These are phyloP conservation scores for Trididemnum clinides DNA, from an alignment of 23 tunicate genomes.

Conservation along the genomic window DNA sequence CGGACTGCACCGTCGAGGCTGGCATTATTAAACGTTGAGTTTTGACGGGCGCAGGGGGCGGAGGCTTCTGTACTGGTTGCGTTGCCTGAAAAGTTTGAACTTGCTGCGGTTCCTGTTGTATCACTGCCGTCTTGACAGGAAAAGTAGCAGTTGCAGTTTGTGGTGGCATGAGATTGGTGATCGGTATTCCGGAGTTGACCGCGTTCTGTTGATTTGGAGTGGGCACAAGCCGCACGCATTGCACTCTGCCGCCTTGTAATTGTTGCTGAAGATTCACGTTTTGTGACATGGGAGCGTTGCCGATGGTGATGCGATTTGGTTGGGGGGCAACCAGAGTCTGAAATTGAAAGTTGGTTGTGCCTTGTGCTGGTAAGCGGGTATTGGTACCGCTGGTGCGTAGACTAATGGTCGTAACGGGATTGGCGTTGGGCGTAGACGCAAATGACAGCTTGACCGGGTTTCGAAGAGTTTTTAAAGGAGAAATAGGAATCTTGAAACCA, in stretches of 20 bases:
- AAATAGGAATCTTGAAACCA: conserved; percentile 79
- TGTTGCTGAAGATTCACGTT: conserved; percentile 37
- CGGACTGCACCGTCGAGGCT: conserved; percentile 34
- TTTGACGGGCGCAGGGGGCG: background rate
- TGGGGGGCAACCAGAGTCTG: conserved; percentile 43
- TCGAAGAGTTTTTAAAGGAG: conserved; percentile 55
- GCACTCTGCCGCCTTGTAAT: conserved; percentile 18
- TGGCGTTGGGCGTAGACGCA: conserved; percentile 25
- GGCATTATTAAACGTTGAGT: conserved; percentile 80
- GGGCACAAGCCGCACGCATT: conserved; percentile 47
- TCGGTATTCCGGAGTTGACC: background rate
- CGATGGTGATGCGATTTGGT: background rate
- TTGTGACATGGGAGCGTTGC: conserved; percentile 1
- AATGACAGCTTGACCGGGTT: conserved; percentile 72
- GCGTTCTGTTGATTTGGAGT: conserved; percentile 6
- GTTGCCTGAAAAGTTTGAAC: conserved; percentile 27
- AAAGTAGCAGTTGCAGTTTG: background rate
- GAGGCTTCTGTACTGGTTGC: conserved; percentile 7
- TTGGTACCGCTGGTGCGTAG: background rate
- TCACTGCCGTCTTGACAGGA: conserved; percentile 10
- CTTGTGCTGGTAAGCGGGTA: background rate
- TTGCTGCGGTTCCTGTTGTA: background rate
- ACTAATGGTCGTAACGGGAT: conserved; percentile 4
- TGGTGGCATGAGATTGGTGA: conserved; percentile 25
- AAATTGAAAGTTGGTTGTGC: conserved; percentile 53